These are phyloP conservation scores for Distichodus sexfasciatus DNA, from an alignment of 2,797 vertebrate species.

Conservation along the genomic window DNA sequence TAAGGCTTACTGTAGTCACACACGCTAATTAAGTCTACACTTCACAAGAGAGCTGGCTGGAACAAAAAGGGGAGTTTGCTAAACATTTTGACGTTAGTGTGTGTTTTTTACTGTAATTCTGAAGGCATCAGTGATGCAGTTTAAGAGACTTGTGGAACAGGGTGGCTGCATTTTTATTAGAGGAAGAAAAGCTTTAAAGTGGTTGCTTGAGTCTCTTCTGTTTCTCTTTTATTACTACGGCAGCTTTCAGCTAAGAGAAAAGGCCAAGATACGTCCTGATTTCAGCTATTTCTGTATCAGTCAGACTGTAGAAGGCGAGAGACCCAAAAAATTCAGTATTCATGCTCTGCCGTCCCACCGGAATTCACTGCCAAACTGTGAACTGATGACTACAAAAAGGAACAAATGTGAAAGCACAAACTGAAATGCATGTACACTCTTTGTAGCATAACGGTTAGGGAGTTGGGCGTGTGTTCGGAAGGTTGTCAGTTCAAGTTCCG, in stretches of 20 bases:
- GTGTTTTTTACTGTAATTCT: background rate
- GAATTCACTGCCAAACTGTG: too few species aligned
- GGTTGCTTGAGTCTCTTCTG: background rate
- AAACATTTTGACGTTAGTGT: conserved; percentile 3
- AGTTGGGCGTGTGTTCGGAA: too few species aligned
- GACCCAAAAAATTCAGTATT: too few species aligned
- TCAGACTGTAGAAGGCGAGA: too few species aligned
- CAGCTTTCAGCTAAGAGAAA: background rate
- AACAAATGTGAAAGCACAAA: too few species aligned
- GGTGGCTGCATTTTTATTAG: background rate
- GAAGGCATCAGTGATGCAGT: background rate
- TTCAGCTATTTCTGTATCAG: background rate
- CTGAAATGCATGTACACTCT: too few species aligned
- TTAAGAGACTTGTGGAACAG: background rate
- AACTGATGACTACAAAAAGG: too few species aligned
- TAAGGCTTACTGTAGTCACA: conserved; percentile 50
- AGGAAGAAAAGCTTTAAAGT: background rate
- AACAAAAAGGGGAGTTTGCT: background rate
- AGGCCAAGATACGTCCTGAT: background rate
- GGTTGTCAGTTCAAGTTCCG: too few species aligned
- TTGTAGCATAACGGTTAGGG: too few species aligned
- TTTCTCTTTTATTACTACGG: background rate
- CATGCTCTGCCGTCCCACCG: too few species aligned
- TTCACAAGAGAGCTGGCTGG: background rate
- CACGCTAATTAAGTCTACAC: conserved; percentile 44